phyloP scores from a whole-genome alignment of 2,113 vertebrate species.

The Romanogobio albipinnatus region DNA sequence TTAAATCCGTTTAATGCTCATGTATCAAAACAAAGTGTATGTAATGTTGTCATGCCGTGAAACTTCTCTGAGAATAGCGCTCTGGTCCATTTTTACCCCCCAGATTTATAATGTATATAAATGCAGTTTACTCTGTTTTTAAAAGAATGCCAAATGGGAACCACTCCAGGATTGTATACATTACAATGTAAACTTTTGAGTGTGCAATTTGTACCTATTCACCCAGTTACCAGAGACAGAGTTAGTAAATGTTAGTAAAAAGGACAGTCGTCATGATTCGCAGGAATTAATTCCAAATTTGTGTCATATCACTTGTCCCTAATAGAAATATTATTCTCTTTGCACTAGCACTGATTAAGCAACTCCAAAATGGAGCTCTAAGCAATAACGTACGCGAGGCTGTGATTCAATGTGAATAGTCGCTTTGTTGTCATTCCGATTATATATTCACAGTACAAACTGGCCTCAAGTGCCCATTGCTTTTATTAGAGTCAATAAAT shows the following conservation, averaged over 20 bases:
- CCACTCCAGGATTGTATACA: neutral
- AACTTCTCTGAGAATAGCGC: neutral
- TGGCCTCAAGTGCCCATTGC: neutral
- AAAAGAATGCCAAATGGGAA: neutral
- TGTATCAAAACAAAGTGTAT: constrained; percentile 30
- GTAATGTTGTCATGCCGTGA: constrained; percentile 14
- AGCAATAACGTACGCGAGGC: constrained; percentile 50
- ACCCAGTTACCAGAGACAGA: neutral
- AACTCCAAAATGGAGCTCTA: neutral
- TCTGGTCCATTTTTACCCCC: neutral
- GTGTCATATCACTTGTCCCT: neutral
- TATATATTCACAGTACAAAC: neutral
- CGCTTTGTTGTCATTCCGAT: neutral
- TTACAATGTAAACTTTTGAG: neutral
- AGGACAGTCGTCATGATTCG: neutral
- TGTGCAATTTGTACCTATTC: neutral
- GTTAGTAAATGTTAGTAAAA: neutral
- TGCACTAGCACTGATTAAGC: constrained; percentile 49
- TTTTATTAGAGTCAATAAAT: neutral
- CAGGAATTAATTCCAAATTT: neutral
- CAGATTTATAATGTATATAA: neutral
- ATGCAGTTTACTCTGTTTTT: neutral
- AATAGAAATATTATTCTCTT: constrained; percentile 25
- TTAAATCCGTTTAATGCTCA: neutral
- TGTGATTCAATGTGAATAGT: neutral